A percentile compares a stretch with the other conserved stretches of the same genome.
Evolutionary conservation across 1,140 invertebrate genomes (phyloP).

Genomic region (Ruditapes philippinarum): DNA sequence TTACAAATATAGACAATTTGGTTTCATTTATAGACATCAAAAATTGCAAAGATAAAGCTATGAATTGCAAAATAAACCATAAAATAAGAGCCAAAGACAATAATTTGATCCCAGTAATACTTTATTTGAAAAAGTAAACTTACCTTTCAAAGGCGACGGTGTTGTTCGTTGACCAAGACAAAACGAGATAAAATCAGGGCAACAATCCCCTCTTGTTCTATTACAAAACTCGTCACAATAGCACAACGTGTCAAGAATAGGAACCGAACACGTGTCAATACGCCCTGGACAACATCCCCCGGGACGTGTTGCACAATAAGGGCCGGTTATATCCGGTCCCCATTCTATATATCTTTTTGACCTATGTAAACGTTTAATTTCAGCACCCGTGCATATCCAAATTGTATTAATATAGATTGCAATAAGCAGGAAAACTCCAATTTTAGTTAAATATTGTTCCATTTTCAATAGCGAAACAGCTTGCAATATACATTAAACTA

Average conservation of each 20-base stretch:
- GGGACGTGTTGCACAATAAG: slow-evolving; percentile 75
- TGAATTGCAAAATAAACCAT: too few relatives aligned
- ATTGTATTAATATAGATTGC: not conserved
- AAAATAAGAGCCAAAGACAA: too few relatives aligned
- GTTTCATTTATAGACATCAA: too few relatives aligned
- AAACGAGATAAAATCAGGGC: not conserved
- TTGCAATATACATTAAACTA: too few relatives aligned
- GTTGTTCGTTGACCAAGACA: not conserved
- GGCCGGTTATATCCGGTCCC: slow-evolving; percentile 67
- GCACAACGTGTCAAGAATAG: slow-evolving; percentile 92
- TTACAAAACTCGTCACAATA: slow-evolving; percentile 98
- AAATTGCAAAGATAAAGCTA: too few relatives aligned
- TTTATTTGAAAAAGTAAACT: too few relatives aligned
- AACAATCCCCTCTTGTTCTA: slow-evolving; percentile 75
- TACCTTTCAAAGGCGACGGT: not conserved
- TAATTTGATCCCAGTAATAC: too few relatives aligned
- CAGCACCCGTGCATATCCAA: not conserved
- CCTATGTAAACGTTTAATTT: not conserved
- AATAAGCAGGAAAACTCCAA: not conserved
- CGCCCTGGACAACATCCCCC: slow-evolving; percentile 86
- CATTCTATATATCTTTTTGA: slow-evolving; percentile 65
- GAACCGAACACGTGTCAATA: slow-evolving; percentile 92
- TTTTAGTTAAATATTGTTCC: not conserved
- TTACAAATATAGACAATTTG: too few relatives aligned
- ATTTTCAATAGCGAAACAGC: too few relatives aligned